Evolutionary conservation across 2,113 vertebrate genomes (phyloP).

Genomic region (Mus musculus): DNA sequence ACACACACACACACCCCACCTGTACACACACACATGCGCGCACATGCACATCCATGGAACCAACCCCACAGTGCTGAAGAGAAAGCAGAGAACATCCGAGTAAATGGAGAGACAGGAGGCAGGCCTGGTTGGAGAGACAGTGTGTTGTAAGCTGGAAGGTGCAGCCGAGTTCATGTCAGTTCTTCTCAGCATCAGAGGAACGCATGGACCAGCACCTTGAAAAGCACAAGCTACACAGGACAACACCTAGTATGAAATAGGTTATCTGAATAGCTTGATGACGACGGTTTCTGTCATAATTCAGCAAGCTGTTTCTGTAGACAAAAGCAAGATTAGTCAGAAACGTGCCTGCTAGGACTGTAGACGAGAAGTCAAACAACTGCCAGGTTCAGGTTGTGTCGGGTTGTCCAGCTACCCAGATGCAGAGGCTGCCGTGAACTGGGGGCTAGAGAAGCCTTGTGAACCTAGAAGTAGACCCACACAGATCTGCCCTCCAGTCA

Average conservation of each 20-base stretch:
- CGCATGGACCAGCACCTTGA: not conserved
- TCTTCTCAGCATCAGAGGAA: not conserved
- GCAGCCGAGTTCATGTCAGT: not conserved
- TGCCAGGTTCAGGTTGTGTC: not conserved
- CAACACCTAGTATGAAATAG: not conserved
- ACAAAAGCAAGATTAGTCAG: not conserved
- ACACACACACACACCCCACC: not conserved
- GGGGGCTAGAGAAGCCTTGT: not conserved
- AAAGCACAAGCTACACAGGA: not conserved
- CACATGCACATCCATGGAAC: not conserved
- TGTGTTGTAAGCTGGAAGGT: not conserved
- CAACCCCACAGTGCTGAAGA: not conserved
- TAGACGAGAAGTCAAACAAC: not conserved
- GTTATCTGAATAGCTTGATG: not conserved
- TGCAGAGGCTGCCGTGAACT: not conserved
- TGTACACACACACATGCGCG: not conserved
- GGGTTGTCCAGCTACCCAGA: not conserved
- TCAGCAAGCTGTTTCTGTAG: not conserved
- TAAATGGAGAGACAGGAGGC: not conserved
- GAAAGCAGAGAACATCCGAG: not conserved
- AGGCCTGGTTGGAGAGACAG: not conserved
- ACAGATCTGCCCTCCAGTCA: not conserved
- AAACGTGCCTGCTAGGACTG: not conserved
- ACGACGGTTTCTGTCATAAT: not conserved
- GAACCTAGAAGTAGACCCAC: not conserved